Percentiles rank a stretch among this genome's conserved stretches.
Conservation (phyloP, 1,140 invertebrate genomes). For the Ceratoteleas bidentatus region DNA sequence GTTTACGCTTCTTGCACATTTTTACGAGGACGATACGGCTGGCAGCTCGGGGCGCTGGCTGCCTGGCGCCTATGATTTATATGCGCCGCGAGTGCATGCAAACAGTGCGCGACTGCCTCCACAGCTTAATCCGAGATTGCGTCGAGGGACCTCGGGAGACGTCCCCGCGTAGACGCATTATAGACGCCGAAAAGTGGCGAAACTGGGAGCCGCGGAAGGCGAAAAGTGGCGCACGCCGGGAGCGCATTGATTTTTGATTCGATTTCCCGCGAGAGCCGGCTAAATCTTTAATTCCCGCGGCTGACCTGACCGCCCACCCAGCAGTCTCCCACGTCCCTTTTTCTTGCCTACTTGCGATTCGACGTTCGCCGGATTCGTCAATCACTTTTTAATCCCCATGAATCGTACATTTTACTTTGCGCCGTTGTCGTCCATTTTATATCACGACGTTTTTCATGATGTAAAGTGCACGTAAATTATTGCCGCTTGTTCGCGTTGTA, state of each 20-base stretch:
- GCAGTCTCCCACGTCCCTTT: conserved; percentile 3
- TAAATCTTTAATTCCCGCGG: conserved; percentile 55
- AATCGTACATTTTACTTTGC: conserved; percentile 59
- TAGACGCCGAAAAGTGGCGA: conserved; percentile 7
- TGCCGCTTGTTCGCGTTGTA: conserved; percentile 44
- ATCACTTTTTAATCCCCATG: conserved; percentile 62
- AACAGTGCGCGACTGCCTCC: conserved; percentile 35
- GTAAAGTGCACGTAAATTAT: conserved; percentile 65
- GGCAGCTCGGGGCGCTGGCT: conserved; percentile 29
- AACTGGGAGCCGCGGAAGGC: neutral
- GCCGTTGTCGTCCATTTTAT: conserved; percentile 46
- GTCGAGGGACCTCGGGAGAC: conserved; percentile 50
- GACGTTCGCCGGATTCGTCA: conserved; percentile 44
- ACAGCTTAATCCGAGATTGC: conserved; percentile 67
- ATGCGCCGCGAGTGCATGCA: conserved; percentile 53
- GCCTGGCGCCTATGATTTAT: conserved; percentile 57
- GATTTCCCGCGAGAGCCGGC: conserved; percentile 54
- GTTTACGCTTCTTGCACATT: conserved; percentile 54
- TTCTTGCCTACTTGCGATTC: conserved; percentile 26
- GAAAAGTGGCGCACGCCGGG: conserved; percentile 1
- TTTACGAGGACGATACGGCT: conserved; percentile 40
- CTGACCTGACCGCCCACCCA: conserved; percentile 23
- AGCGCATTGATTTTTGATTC: conserved; percentile 64
- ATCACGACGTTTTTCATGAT: conserved; percentile 62
- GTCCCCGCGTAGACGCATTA: conserved; percentile 29